These are phyloP conservation scores for Drosophila acutilabella DNA, from an alignment of 2,888 invertebrate species.

Conservation along the genomic window DNA sequence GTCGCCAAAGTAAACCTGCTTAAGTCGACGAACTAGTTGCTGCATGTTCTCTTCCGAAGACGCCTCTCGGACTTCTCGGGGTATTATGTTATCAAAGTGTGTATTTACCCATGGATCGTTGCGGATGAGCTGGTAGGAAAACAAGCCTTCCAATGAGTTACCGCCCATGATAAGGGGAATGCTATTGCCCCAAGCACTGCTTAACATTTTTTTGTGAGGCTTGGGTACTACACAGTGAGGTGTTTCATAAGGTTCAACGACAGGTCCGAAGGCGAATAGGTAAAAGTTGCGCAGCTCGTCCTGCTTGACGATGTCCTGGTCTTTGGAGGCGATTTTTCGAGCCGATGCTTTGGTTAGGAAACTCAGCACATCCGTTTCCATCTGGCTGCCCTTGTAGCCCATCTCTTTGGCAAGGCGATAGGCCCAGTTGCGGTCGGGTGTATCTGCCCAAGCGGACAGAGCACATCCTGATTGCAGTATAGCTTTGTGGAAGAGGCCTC, in stretches of 20 bases:
- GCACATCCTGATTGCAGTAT: conserved; percentile 83
- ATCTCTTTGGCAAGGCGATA: conserved; percentile 79
- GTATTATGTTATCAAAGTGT: conserved; percentile 83
- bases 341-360: conserved; percentile 63
- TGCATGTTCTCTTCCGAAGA: conserved; percentile 48
- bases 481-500: conserved; percentile 84
- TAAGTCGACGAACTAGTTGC: conserved; percentile 60
- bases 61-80: conserved; percentile 69
- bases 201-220: conserved; percentile 72
- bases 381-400: conserved; percentile 82
- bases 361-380: conserved; percentile 75
- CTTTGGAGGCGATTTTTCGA: conserved; percentile 50
- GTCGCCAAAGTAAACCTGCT: conserved; percentile 66
- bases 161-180: conserved; percentile 83
- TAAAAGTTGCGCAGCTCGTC: conserved; percentile 74
- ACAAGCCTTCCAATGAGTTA: conserved; percentile 83
- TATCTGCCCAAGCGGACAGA: conserved; percentile 78
- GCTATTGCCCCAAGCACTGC: conserved; percentile 80
- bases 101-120: conserved; percentile 59
- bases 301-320: conserved; percentile 71
- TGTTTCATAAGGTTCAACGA: conserved; percentile 81
- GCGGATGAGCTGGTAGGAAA: conserved; percentile 65
- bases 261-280: conserved; percentile 79
- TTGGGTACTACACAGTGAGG: conserved; percentile 75
- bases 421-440: conserved; percentile 73